Conservation (phyloP, 2,888 invertebrate genomes). For the Andrena flavipes region DNA sequence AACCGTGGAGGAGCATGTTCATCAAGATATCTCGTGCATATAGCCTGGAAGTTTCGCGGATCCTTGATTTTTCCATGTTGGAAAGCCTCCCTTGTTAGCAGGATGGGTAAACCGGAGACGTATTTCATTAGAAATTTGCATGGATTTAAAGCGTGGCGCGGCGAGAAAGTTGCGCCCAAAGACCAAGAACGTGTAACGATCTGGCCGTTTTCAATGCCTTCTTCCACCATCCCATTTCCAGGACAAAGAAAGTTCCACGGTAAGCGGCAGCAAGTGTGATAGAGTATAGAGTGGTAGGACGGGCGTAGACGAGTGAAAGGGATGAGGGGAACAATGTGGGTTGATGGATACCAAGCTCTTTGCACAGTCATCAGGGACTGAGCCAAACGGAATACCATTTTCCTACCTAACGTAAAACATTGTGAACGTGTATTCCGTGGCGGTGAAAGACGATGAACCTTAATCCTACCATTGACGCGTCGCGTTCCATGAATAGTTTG, state of each 20-base stretch:
- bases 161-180: slow-evolving; percentile 16
- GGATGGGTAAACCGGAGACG: neutral
- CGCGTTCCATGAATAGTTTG: slow-evolving; percentile 38
- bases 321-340: slow-evolving; percentile 61
- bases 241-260: slow-evolving; percentile 60
- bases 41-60: neutral
- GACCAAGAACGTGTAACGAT: slow-evolving; percentile 26
- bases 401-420: slow-evolving; percentile 59
- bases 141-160: neutral
- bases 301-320: slow-evolving; percentile 39
- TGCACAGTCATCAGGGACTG: slow-evolving; percentile 66
- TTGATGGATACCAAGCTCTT: slow-evolving; percentile 70
- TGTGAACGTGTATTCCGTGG: slow-evolving; percentile 30
- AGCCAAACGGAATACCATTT: slow-evolving; percentile 61
- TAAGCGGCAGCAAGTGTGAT: slow-evolving; percentile 57
- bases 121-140: slow-evolving; percentile 8
- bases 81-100: neutral
- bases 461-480: slow-evolving; percentile 42
- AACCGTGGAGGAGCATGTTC: neutral
- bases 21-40: neutral
- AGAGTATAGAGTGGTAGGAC: slow-evolving; percentile 50
- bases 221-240: slow-evolving; percentile 55
- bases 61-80: neutral
- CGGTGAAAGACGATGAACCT: slow-evolving; percentile 48
- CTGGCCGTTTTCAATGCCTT: slow-evolving; percentile 34